phyloP scores from a whole-genome alignment of 1,140 invertebrate species.

The Cepaea nemoralis region DNA sequence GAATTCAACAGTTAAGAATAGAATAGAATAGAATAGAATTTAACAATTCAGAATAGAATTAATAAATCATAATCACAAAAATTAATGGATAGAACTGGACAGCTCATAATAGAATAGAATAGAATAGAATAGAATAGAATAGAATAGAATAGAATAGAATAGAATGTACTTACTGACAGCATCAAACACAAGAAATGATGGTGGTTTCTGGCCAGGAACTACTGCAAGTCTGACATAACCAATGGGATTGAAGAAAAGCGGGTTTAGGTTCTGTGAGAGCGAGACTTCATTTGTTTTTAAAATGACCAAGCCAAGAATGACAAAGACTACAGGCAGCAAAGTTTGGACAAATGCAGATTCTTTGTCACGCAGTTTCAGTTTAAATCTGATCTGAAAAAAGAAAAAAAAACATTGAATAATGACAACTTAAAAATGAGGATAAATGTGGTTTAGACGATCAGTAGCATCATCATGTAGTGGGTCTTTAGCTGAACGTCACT shows the following conservation, averaged over 20 bases:
- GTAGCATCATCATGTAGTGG: too few relatives aligned
- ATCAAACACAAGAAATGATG: constrained; percentile 47
- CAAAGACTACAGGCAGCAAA: constrained; percentile 60
- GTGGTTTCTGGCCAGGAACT: background rate
- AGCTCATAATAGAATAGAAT: too few relatives aligned
- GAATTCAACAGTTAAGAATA: too few relatives aligned
- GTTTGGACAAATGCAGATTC: constrained; percentile 55
- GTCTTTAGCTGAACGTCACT: too few relatives aligned
- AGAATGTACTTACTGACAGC: constrained; percentile 46
- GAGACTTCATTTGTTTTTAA: constrained; percentile 38
- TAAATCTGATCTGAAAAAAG: constrained; percentile 51
- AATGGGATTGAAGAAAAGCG: constrained; percentile 33
- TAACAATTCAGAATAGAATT: too few relatives aligned
- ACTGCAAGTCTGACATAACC: background rate
- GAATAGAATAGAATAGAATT: too few relatives aligned
- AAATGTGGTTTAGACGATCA: too few relatives aligned
- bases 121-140: background rate
- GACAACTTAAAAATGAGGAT: too few relatives aligned
- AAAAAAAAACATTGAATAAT: background rate
- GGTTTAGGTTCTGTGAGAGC: background rate
- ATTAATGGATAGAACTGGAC: too few relatives aligned
- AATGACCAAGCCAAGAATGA: constrained; percentile 58
- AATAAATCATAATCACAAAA: too few relatives aligned
- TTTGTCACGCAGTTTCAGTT: constrained; percentile 50
- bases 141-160: constrained; percentile 41